phyloP scores from a whole-genome alignment of 2,888 invertebrate genomes.

The Notodonta dromedarius region DNA sequence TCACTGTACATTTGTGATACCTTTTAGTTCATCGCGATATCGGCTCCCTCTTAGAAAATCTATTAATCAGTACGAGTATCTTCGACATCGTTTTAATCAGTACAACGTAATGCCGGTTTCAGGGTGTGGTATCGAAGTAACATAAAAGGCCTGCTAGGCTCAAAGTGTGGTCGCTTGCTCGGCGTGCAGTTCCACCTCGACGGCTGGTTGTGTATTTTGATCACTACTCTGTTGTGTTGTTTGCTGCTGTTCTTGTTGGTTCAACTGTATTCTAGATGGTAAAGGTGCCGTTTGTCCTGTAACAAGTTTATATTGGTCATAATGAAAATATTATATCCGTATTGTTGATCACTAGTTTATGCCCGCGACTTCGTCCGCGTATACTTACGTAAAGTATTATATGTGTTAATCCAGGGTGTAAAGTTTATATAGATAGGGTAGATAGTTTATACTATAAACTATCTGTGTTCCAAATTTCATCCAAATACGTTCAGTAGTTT shows the following conservation, averaged over 20 bases:
- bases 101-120: neutral
- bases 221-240: slow-evolving; percentile 51
- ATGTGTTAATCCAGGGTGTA: no score
- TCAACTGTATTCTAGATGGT: slow-evolving; percentile 70
- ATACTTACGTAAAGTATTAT: no score
- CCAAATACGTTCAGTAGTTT: no score
- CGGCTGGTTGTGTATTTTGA: slow-evolving; percentile 58
- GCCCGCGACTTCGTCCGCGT: no score
- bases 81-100: neutral
- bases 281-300: slow-evolving; percentile 79
- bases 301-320: slow-evolving; percentile 3
- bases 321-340: no score
- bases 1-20: neutral
- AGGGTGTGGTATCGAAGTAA: slow-evolving; percentile 38
- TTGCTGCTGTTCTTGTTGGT: slow-evolving; percentile 62
- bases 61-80: neutral
- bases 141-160: slow-evolving; percentile 45
- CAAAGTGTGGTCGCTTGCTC: slow-evolving; percentile 65
- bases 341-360: no score
- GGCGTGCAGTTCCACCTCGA: slow-evolving; percentile 65
- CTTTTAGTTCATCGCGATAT: neutral
- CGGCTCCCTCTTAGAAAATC: neutral
- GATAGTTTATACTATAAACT: no score
- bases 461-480: no score
- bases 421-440: no score